Evolutionary conservation across 2,797 vertebrate species (phyloP).

Genomic region (Anabas testudineus): DNA sequence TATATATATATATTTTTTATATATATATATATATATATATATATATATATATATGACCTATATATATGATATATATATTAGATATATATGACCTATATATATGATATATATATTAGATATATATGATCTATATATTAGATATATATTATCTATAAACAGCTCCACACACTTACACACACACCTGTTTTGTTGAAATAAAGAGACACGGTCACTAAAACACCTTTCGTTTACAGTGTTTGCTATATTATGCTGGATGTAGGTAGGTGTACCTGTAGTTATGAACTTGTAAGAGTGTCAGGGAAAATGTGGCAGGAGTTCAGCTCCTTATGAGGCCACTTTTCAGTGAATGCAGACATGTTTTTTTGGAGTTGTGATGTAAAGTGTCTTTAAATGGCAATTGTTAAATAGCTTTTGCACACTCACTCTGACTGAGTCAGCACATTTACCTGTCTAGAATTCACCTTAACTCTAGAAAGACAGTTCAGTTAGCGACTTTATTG

Average conservation of each 20-base stretch:
- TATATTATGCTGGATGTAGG: background rate
- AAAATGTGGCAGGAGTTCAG: background rate
- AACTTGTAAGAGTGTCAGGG: background rate
- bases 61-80: no score
- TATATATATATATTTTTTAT: no score
- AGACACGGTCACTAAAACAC: background rate
- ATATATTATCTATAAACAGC: no score
- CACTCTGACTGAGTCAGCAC: conserved; percentile 1
- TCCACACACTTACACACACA: no score
- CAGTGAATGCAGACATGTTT: background rate
- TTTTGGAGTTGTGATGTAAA: background rate
- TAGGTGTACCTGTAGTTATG: background rate
- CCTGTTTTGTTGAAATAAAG: no score
- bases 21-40: no score
- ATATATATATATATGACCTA: no score
- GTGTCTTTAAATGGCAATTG: conserved; percentile 14
- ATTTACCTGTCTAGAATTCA: background rate
- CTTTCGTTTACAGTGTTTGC: background rate
- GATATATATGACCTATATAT: no score
- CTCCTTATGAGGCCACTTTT: background rate
- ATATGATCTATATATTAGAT: no score
- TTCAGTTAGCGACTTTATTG: no score
- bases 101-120: no score
- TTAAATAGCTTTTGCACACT: background rate
- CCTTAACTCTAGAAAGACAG: no score